Percentiles rank a stretch among this genome's conserved stretches.
These are phyloP conservation scores for Platysteira castanea DNA, from an alignment of 2,113 vertebrate genomes.

Conservation along the genomic window DNA sequence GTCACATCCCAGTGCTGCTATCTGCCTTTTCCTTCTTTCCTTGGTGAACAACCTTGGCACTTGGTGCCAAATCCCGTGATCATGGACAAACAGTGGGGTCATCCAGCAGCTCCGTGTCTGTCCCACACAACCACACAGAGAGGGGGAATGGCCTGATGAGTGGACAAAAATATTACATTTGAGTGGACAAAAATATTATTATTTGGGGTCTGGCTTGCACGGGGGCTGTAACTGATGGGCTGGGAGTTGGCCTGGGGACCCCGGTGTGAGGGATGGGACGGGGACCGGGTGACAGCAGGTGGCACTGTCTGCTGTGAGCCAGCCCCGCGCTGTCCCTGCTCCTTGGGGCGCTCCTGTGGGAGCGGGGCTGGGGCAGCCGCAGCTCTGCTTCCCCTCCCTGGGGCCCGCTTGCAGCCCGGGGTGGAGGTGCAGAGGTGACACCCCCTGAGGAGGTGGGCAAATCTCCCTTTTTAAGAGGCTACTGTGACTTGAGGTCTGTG, in stretches of 20 bases:
- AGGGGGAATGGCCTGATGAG: background rate
- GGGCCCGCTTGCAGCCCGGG: rapidly evolving
- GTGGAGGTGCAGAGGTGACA: background rate
- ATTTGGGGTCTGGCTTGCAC: background rate
- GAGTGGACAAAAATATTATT: rapidly evolving
- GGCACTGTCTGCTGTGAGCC: conserved; percentile 26
- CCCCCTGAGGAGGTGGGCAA: background rate
- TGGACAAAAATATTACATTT: rapidly evolving
- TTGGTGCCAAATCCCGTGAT: background rate
- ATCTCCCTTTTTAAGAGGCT: background rate
- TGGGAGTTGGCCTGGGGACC: background rate
- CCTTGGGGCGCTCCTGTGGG: background rate
- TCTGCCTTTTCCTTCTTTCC: background rate
- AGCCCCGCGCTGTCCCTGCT: background rate
- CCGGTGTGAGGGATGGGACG: rapidly evolving
- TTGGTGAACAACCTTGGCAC: background rate
- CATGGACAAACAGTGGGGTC: rapidly evolving
- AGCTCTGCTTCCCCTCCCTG: background rate
- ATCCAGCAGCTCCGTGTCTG: background rate
- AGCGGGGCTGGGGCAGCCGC: rapidly evolving
- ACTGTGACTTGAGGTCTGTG: background rate
- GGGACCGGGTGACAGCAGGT: conserved; percentile 24
- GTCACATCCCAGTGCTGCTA: background rate
- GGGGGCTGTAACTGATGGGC: rapidly evolving
- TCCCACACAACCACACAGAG: rapidly evolving